These are phyloP conservation scores for Paramormyrops kingsleyae DNA, from an alignment of 2,113 vertebrate genomes.

Conservation along the genomic window DNA sequence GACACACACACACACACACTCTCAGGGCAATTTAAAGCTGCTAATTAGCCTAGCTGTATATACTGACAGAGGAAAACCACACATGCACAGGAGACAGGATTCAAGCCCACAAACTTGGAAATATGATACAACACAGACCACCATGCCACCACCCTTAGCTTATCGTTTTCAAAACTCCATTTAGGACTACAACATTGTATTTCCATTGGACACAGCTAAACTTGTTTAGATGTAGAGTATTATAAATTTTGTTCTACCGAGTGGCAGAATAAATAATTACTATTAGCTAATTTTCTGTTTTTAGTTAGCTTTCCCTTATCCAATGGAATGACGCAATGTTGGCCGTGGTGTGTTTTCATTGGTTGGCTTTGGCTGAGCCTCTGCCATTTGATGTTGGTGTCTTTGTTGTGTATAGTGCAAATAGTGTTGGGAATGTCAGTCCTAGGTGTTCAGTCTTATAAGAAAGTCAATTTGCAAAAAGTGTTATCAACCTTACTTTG, in stretches of 20 bases:
- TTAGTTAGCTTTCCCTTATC: background rate
- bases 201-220: background rate
- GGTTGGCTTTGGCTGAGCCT: background rate
- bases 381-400: background rate
- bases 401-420: background rate
- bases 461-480: background rate
- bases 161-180: background rate
- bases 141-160: background rate
- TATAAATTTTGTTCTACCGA: background rate
- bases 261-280: background rate
- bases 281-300: background rate
- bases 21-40: background rate
- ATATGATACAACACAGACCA: background rate
- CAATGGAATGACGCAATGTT: background rate
- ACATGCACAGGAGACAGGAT: background rate
- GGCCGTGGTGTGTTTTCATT: background rate
- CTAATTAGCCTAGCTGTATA: background rate
- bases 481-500: background rate
- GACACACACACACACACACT: background rate
- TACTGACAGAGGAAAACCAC: background rate
- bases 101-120: background rate
- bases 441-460: background rate
- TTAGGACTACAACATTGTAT: background rate
- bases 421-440: background rate
- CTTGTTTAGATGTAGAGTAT: background rate